These are phyloP conservation scores for Fregetta grallaria DNA, from an alignment of 2,113 vertebrate genomes.

Conservation along the genomic window DNA sequence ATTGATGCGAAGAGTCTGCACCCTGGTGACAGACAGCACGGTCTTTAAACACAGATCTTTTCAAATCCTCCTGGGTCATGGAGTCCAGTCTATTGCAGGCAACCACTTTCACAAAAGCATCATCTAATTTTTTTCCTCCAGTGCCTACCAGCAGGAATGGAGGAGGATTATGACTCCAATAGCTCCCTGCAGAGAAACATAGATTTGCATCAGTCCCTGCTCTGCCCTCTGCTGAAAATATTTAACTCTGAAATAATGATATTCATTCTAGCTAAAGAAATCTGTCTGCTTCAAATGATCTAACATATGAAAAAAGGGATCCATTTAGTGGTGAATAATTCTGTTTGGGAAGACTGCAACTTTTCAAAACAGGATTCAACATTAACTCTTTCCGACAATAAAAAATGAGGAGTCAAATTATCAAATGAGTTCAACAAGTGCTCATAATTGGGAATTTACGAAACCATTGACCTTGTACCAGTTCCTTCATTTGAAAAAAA, in stretches of 20 bases:
- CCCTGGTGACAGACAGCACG: neutral
- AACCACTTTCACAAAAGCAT: neutral
- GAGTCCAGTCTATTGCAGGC: neutral
- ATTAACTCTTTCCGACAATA: neutral
- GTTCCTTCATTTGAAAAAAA: neutral
- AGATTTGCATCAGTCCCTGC: neutral
- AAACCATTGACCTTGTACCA: neutral
- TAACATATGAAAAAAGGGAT: neutral
- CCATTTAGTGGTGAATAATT: neutral
- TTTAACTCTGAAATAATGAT: neutral
- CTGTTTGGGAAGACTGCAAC: neutral
- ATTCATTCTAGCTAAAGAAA: neutral
- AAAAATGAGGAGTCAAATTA: neutral
- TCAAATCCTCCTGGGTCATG: neutral
- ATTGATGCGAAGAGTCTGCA: neutral
- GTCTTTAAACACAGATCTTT: neutral
- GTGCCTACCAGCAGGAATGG: neutral
- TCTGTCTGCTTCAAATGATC: neutral
- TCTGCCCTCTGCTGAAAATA: neutral
- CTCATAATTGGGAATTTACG: neutral
- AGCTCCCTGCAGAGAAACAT: neutral
- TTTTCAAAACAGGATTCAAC: neutral
- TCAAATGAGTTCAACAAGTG: neutral
- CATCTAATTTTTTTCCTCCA: neutral
- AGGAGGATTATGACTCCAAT: neutral